These are phyloP conservation scores for Elysia chlorotica DNA, from an alignment of 1,140 invertebrate genomes.

Conservation along the genomic window DNA sequence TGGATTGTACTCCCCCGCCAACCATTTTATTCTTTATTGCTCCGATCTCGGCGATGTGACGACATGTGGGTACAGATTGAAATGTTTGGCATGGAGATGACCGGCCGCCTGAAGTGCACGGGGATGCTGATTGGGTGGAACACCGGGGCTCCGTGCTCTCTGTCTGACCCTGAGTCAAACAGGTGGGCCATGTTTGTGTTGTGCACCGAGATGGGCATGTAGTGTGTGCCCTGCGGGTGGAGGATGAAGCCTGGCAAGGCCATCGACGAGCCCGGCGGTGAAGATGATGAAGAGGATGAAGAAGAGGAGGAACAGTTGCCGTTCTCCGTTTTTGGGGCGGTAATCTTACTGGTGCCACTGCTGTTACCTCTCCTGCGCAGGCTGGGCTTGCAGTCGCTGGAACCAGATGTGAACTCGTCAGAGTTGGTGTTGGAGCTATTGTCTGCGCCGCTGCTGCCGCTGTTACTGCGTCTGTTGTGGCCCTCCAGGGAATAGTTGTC, in stretches of 20 bases:
- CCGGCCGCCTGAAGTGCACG: conserved; percentile 47
- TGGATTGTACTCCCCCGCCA: too few species aligned
- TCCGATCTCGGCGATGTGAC: too few species aligned
- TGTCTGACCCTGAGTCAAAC: conserved; percentile 65
- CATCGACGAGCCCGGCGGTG: conserved; percentile 41
- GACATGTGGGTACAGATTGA: too few species aligned
- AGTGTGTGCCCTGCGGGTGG: conserved; percentile 85
- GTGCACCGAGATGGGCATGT: conserved; percentile 88
- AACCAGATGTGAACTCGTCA: conserved; percentile 16
- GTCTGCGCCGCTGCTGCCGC: too few species aligned
- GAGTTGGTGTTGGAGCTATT: too few species aligned
- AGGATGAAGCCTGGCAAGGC: conserved; percentile 79
- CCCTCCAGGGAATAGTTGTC: conserved; percentile 13
- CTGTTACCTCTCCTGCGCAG: neutral
- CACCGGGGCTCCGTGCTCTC: conserved; percentile 67
- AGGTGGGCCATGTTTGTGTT: conserved; percentile 75
- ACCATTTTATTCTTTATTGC: too few species aligned
- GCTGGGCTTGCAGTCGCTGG: neutral
- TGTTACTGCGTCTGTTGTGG: conserved; percentile 4
- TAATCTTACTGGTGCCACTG: neutral
- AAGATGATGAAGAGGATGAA: too few species aligned
- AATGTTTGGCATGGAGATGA: too few species aligned
- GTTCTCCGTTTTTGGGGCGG: too few species aligned
- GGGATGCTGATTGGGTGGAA: conserved; percentile 78
- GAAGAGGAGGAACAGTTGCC: too few species aligned